A percentile compares a stretch with the other conserved stretches of the same genome.
phyloP scores from a whole-genome alignment of 1,140 invertebrate species.

The Planococcus citri region DNA sequence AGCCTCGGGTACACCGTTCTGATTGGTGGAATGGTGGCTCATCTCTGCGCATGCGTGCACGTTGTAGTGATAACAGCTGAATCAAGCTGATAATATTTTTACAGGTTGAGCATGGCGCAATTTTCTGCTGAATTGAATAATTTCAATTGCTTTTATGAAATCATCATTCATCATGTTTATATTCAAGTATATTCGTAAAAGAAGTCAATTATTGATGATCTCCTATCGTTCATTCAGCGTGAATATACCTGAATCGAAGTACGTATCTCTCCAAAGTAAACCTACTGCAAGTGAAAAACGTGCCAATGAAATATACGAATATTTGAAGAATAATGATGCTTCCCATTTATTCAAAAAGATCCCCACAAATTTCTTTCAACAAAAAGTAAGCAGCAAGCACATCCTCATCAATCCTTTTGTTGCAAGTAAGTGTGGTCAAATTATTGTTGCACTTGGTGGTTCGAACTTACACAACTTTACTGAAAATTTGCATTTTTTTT shows the following conservation, averaged over 20 bases:
- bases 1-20: no score
- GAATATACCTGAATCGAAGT: neutral
- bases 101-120: no score
- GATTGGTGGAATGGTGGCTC: no score
- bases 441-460: neutral
- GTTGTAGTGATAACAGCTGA: no score
- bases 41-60: no score
- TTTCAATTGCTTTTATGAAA: no score
- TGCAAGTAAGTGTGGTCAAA: neutral
- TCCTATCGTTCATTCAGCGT: neutral
- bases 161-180: no score
- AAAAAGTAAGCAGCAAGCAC: neutral
- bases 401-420: neutral
- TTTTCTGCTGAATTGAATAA: no score
- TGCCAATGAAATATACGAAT: neutral
- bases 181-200: neutral
- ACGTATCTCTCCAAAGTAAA: neutral
- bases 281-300: neutral
- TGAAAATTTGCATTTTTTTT: no score
- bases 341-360: neutral
- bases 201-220: neutral
- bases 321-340: neutral
- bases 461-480: neutral
- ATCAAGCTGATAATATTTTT: no score
- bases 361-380: neutral